Conservation (phyloP, 2,113 vertebrate genomes). For the Upupa epops region DNA sequence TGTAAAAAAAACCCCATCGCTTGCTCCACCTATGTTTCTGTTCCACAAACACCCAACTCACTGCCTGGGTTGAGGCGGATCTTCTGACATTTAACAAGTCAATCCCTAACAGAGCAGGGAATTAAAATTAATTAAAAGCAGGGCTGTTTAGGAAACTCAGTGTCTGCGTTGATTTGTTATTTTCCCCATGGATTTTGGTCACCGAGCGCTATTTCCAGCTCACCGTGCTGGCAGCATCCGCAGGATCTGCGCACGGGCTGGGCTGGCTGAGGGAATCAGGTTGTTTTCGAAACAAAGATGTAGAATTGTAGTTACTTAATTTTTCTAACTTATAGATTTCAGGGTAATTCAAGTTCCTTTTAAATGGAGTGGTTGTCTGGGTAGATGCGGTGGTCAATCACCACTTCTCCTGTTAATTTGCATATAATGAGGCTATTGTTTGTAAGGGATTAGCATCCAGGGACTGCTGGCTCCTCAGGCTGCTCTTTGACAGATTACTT, state of each 20-base stretch:
- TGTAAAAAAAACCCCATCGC: not conserved
- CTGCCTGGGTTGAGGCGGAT: not conserved
- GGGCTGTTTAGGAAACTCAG: not conserved
- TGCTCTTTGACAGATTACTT: conserved; percentile 54
- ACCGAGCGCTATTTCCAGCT: not conserved
- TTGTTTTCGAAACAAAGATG: not conserved
- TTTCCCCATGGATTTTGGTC: not conserved
- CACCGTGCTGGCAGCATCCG: not conserved
- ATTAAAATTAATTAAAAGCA: conserved; percentile 44
- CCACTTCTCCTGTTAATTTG: conserved; percentile 50
- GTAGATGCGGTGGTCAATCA: conserved; percentile 9
- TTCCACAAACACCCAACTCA: not conserved
- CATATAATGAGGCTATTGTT: conserved; percentile 55
- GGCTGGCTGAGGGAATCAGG: not conserved
- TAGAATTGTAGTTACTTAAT: not conserved
- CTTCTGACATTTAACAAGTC: conserved; percentile 42
- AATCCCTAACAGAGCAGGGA: not conserved
- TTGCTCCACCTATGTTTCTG: not conserved
- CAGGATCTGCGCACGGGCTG: not conserved
- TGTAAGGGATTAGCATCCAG: conserved; percentile 37
- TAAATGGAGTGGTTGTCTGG: not conserved
- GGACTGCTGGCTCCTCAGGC: conserved; percentile 35
- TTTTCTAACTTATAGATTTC: not conserved
- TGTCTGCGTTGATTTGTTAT: conserved; percentile 16
- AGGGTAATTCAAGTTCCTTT: not conserved